phyloP scores from a whole-genome alignment of 1,140 invertebrate genomes.

The Bombus waltoni region DNA sequence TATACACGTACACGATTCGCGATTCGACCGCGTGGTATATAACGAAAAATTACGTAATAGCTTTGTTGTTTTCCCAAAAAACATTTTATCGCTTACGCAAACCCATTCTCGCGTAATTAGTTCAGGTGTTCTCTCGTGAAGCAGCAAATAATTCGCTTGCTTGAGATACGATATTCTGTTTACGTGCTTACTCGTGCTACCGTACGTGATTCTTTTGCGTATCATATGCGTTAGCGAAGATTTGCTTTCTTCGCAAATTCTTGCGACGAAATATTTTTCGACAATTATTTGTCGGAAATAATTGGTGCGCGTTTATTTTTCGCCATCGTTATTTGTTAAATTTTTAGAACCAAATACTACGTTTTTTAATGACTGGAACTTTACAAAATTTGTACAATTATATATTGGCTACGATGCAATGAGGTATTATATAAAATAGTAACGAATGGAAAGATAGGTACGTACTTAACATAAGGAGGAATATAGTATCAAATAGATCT shows the following conservation, averaged over 20 bases:
- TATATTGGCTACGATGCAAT: not conserved
- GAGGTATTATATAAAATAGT: not conserved
- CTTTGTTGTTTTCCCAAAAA: conserved; percentile 2
- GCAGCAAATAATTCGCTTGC: not conserved
- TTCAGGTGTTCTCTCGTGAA: conserved; percentile 14
- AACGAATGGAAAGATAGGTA: not conserved
- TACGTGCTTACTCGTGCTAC: not conserved
- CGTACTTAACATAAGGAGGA: no score
- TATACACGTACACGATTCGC: not conserved
- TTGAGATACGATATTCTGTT: conserved; percentile 9
- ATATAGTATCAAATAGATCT: no score
- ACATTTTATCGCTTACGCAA: conserved; percentile 2
- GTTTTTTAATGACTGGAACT: not conserved
- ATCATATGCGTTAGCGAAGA: not conserved
- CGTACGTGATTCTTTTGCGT: not conserved
- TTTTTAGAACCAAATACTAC: not conserved
- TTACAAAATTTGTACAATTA: not conserved
- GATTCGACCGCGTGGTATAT: not conserved
- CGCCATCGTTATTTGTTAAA: not conserved
- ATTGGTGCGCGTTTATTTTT: no score
- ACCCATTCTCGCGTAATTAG: not conserved
- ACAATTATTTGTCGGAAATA: no score
- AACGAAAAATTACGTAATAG: conserved; percentile 36
- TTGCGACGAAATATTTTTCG: no score
- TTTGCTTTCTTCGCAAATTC: not conserved